Evolutionary conservation across 2,113 vertebrate genomes (phyloP).

Genomic region (Odontophorus gujanensis): DNA sequence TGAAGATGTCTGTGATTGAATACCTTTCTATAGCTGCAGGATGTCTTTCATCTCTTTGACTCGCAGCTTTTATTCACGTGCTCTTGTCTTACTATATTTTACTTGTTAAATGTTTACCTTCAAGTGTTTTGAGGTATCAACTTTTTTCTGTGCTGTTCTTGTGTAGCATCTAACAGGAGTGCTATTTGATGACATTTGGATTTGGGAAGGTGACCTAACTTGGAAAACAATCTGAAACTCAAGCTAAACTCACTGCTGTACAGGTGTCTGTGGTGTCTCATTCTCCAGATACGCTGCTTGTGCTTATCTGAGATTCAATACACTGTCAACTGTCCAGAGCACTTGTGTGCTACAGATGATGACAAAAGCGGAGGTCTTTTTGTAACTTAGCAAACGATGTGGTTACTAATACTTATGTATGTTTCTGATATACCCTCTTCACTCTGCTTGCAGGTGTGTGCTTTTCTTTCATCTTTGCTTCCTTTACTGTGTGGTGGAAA

Average conservation of each 20-base stretch:
- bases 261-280: neutral
- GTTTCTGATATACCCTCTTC: neutral
- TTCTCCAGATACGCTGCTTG: neutral
- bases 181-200: neutral
- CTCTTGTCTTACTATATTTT: neutral
- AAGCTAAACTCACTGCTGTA: neutral
- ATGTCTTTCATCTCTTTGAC: neutral
- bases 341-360: neutral
- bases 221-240: neutral
- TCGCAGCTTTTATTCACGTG: neutral
- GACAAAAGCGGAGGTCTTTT: conserved; percentile 6
- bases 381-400: conserved; percentile 26
- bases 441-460: neutral
- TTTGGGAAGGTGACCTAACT: neutral
- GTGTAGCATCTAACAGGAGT: neutral
- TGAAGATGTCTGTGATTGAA: neutral
- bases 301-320: neutral
- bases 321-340: neutral
- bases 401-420: neutral
- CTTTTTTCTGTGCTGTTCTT: neutral
- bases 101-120: neutral
- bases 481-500: conserved; percentile 20
- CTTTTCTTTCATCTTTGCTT: conserved; percentile 50
- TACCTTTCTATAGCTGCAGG: neutral
- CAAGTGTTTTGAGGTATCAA: neutral